Evolutionary conservation across 2,797 vertebrate genomes (phyloP).

Genomic region (Alectoris magna): DNA sequence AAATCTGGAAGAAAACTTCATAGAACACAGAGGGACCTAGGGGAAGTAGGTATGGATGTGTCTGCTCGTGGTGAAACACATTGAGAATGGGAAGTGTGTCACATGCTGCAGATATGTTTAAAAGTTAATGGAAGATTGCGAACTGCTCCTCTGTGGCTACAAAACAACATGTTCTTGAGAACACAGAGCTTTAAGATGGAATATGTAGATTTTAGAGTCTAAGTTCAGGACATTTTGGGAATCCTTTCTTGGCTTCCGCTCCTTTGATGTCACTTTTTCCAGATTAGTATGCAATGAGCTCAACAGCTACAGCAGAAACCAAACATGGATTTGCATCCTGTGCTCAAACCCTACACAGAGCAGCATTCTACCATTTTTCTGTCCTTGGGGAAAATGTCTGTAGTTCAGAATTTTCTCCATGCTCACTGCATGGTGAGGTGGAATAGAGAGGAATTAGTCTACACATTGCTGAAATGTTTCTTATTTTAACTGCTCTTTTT

Average conservation of each 20-base stretch:
- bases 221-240: background rate
- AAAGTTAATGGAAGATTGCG: background rate
- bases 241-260: background rate
- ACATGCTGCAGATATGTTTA: background rate
- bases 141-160: background rate
- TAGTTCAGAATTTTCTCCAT: conserved; percentile 3
- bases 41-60: background rate
- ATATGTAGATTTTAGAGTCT: background rate
- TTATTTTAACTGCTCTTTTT: conserved; percentile 20
- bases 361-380: background rate
- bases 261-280: background rate
- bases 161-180: background rate
- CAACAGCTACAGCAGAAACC: background rate
- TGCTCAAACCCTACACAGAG: background rate
- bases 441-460: background rate
- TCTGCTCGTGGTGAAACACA: background rate
- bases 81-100: background rate
- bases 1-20: background rate
- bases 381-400: background rate
- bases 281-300: background rate
- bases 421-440: background rate
- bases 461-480: background rate
- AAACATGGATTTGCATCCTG: background rate
- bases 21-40: background rate
- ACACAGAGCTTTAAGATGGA: background rate